A percentile compares a stretch with the other conserved stretches of the same genome.
Evolutionary conservation across 2,113 vertebrate genomes (phyloP).

Genomic region (Pterocles orientalis): DNA sequence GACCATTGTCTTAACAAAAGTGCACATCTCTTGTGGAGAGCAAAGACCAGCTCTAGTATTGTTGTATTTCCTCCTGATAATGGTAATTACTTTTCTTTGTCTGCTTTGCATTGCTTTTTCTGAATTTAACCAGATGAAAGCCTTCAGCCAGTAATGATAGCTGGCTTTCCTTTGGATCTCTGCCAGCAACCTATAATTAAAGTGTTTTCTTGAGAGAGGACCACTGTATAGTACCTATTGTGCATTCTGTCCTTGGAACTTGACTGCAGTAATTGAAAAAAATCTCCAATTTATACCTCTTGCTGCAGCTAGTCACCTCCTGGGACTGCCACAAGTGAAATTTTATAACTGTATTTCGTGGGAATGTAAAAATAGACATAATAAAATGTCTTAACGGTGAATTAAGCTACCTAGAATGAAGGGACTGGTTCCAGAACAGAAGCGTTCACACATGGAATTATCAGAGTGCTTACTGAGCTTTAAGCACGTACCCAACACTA

Average conservation of each 20-base stretch:
- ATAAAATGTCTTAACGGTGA: not conserved
- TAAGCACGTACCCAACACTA: not conserved
- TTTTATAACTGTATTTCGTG: not conserved
- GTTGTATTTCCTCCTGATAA: conserved; percentile 64
- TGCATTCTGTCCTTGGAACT: conserved; percentile 71
- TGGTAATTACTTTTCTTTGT: conserved; percentile 71
- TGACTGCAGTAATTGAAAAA: conserved; percentile 61
- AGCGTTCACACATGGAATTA: not conserved
- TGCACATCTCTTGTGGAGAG: conserved; percentile 59
- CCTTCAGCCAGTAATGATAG: conserved; percentile 27
- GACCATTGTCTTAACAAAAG: conserved; percentile 36
- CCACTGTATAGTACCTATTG: conserved; percentile 65
- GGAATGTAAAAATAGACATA: not conserved
- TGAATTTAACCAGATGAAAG: conserved; percentile 56
- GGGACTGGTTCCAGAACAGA: not conserved
- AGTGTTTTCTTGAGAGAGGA: conserved; percentile 72
- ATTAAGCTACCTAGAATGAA: not conserved
- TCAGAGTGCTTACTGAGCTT: not conserved
- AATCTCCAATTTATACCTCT: conserved; percentile 41
- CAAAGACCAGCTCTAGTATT: conserved; percentile 37
- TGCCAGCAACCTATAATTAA: conserved; percentile 74
- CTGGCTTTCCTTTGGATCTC: conserved; percentile 59
- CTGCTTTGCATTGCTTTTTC: conserved; percentile 26
- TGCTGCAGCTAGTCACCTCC: not conserved
- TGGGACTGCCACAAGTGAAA: not conserved